phyloP scores from a whole-genome alignment of 1,140 invertebrate species.

The Onthophagus taurus region DNA sequence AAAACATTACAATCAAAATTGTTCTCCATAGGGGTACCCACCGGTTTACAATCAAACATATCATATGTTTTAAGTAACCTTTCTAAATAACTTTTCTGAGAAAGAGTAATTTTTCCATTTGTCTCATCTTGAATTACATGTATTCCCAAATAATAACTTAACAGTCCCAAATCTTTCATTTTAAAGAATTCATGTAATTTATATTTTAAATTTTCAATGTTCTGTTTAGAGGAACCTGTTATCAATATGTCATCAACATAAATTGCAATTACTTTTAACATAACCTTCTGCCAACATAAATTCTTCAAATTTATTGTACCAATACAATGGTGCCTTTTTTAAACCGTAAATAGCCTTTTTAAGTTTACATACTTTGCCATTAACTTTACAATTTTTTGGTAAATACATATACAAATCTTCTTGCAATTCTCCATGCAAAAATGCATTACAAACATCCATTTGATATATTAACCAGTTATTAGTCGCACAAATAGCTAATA shows the following conservation, averaged over 20 bases:
- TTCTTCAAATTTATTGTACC: slow-evolving; percentile 28
- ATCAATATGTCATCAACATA: slow-evolving; percentile 9
- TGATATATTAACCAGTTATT: too few relatives aligned
- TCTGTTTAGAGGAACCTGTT: slow-evolving; percentile 1
- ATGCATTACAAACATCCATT: too few relatives aligned
- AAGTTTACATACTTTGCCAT: slow-evolving; percentile 17
- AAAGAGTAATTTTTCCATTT: background rate
- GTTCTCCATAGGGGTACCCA: slow-evolving; percentile 9
- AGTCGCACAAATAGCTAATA: too few relatives aligned
- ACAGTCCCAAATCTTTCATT: slow-evolving; percentile 14
- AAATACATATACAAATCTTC: slow-evolving; percentile 22
- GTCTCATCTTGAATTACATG: slow-evolving; percentile 4
- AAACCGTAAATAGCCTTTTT: slow-evolving; percentile 33
- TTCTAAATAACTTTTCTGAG: slow-evolving; percentile 13
- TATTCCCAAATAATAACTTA: slow-evolving; percentile 13
- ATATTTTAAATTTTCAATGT: slow-evolving; percentile 6
- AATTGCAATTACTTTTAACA: background rate
- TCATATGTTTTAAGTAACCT: slow-evolving; percentile 4
- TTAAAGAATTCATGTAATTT: slow-evolving; percentile 8
- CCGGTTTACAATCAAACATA: slow-evolving; percentile 14
- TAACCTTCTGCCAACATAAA: slow-evolving; percentile 3
- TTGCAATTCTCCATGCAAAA: slow-evolving; percentile 18
- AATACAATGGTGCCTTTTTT: slow-evolving; percentile 31
- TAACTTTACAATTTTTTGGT: slow-evolving; percentile 14
- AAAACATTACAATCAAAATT: slow-evolving; percentile 12